Evolutionary conservation across 1,140 invertebrate species (phyloP).

Genomic region (Cydia splendana): DNA sequence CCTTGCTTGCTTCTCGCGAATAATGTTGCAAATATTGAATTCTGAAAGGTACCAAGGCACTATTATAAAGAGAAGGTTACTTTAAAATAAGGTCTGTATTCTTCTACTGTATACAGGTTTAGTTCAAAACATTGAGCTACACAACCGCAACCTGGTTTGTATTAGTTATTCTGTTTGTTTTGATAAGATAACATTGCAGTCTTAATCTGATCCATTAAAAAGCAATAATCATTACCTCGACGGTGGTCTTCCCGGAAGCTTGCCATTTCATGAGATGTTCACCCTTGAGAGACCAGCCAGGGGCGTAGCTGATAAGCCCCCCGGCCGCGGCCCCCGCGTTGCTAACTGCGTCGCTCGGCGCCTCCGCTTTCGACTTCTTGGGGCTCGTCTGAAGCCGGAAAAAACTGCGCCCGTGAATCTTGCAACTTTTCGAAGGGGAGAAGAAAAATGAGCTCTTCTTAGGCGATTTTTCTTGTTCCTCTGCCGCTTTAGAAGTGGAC

Average conservation of each 20-base stretch:
- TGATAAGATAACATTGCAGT: not conserved
- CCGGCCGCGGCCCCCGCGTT: constrained; percentile 47
- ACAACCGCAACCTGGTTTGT: not conserved
- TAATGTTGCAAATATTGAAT: constrained; percentile 43
- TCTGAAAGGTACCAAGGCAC: constrained; percentile 24
- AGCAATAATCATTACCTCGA: constrained; percentile 67
- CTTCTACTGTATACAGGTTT: not conserved
- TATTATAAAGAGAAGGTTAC: no score
- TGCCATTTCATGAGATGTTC: constrained; percentile 80
- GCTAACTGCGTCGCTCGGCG: constrained; percentile 47
- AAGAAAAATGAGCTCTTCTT: constrained; percentile 78
- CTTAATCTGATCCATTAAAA: constrained; percentile 30
- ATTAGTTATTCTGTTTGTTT: not conserved
- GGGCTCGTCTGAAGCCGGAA: constrained; percentile 76
- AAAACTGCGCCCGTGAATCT: constrained; percentile 72
- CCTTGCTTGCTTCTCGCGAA: constrained; percentile 44
- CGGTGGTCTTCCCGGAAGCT: constrained; percentile 76
- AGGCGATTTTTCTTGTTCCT: constrained; percentile 75
- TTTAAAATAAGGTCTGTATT: no score
- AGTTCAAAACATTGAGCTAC: not conserved
- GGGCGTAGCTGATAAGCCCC: constrained; percentile 77
- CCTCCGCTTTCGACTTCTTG: constrained; percentile 71
- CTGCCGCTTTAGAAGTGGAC: constrained; percentile 58
- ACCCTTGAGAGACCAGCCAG: constrained; percentile 78
- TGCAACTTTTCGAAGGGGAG: constrained; percentile 75